Evolutionary conservation across 2,797 vertebrate species (phyloP), one percentile per base, ranked within the genome.

Genomic region (Lates japonicus): DNA sequence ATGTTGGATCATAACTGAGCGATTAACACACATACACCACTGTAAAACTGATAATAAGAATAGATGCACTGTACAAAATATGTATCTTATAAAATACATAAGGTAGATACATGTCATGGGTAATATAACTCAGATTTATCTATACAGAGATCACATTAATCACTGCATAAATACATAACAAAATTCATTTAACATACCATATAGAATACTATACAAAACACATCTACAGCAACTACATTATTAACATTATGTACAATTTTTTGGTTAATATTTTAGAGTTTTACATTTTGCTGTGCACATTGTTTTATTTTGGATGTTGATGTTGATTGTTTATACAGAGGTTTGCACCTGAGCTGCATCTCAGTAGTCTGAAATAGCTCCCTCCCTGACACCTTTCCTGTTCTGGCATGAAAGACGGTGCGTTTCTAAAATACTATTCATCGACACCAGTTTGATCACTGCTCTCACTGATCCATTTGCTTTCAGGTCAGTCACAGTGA

Each of bases 201-300:
- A 84, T 10, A 84, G 35, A 76, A 77, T 72, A 89, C 80, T 86
- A 81, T 92, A 92, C 88, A 92, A 80, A 88, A 80, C 9, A 67
- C 19, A 31, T 62, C 11, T 42, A 22, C 20, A 52, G 52, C 61
- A 76, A 44, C 52, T 67, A 71, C 19, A 46, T 64, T 78, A 87
- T 89, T 74, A 63, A 92, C 89, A 92, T 70, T 93, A 93, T 93
- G 25, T 94, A 94, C 90, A 94, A 3, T 52, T 72, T 44, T 29
- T 33, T 39, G 33, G 41, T 19, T 80, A 14, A 42, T 62, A 60
- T 76, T 64, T 70, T n/a, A 31, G 39, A 29, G n/a, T 22, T 62
- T 85, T 4, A 35, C 37, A 72, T 77, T 58, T 60, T n/a, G n/a
- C n/a, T n/a, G 22, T 25, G 35, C 70, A 68, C 29, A 80, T 76